Base-by-base conservation (phyloP, 2,797 vertebrate species). In the Gastrophryne carolinensis region DNA sequence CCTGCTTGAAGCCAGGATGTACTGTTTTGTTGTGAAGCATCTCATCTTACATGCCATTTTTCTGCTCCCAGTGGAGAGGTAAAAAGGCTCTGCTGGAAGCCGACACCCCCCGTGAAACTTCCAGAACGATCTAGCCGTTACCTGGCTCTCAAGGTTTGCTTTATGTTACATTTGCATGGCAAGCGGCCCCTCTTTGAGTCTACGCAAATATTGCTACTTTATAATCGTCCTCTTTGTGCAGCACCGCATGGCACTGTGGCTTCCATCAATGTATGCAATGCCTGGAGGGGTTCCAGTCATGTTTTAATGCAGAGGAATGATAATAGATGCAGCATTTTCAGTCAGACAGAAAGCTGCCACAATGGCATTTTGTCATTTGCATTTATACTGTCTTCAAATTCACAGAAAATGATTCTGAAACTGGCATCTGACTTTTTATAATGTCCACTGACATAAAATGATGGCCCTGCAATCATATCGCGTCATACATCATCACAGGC, bases 161-260 rank as follows among this genome's bases (percentile, higher is more conserved):
- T 56, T 64, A 37, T 63, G 47, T 56, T n/a, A 15, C 39, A 73
- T 73, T 57, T 54, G 50, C 71, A 73, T 73, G 71, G n/a, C 61
- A 65, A 47, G 53, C 27, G n/a, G 21, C 34, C 37, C 15, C 19
- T 30, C 50, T 64, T 56, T 64, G 41, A 30, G 26, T 32, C 32
- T 65, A 19, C 58, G 56, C 60, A 63, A 44, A 65, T 64, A 56
- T 65, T 64, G 11, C 50, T 56, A 19, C 67, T 56, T 69, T 19
- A 9, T 68, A 30, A 44, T 56, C 34, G 23, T n/a, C 6, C 27
- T 13, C 17, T 35, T 65, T 65, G 50, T 73, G 61, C 12, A 12
- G 24, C 35, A 34, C 50, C 30, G 50, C 47, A 27, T 49, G 58
- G 58, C 19, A 47, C 57, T 37, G 19, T 3, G 7, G 30, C 6